Evolutionary conservation across 2,888 invertebrate genomes (phyloP).

Genomic region (Agrypnus murinus): DNA sequence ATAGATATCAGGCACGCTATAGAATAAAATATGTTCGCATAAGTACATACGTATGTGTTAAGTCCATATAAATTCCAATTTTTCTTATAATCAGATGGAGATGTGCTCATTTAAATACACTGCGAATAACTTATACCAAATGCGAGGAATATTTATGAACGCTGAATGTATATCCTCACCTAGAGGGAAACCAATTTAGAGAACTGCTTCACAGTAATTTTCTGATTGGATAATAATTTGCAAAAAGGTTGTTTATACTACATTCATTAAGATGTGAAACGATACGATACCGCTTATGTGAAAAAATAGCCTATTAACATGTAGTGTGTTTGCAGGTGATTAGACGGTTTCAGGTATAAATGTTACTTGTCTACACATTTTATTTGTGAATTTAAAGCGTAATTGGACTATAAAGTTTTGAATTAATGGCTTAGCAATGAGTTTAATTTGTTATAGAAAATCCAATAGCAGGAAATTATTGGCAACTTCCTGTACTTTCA

Average conservation of each 20-base stretch:
- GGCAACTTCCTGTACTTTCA: slow-evolving; percentile 15
- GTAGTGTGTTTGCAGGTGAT: neutral
- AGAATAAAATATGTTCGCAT: slow-evolving; percentile 38
- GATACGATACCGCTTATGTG: neutral
- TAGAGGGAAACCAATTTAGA: too few relatives aligned
- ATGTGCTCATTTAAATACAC: slow-evolving; percentile 46
- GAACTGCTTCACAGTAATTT: too few relatives aligned
- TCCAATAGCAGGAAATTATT: slow-evolving; percentile 14
- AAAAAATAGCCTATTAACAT: neutral
- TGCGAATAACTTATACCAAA: slow-evolving; percentile 29
- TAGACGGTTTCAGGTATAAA: neutral
- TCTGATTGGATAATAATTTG: too few relatives aligned
- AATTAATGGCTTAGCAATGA: slow-evolving; percentile 8
- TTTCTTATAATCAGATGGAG: slow-evolving; percentile 45
- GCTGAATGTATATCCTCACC: neutral
- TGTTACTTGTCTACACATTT: neutral
- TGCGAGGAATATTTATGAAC: slow-evolving; percentile 21
- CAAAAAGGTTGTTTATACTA: too few relatives aligned
- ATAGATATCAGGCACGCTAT: slow-evolving; percentile 39
- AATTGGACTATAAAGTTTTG: slow-evolving; percentile 22
- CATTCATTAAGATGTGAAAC: too few relatives aligned
- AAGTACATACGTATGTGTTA: slow-evolving; percentile 32
- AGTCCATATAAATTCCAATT: slow-evolving; percentile 45
- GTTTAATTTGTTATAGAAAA: slow-evolving; percentile 16
- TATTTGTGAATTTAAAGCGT: slow-evolving; percentile 10